These are phyloP conservation scores for Rhyacophila brunnea DNA, from an alignment of 1,140 invertebrate genomes.

Conservation along the genomic window DNA sequence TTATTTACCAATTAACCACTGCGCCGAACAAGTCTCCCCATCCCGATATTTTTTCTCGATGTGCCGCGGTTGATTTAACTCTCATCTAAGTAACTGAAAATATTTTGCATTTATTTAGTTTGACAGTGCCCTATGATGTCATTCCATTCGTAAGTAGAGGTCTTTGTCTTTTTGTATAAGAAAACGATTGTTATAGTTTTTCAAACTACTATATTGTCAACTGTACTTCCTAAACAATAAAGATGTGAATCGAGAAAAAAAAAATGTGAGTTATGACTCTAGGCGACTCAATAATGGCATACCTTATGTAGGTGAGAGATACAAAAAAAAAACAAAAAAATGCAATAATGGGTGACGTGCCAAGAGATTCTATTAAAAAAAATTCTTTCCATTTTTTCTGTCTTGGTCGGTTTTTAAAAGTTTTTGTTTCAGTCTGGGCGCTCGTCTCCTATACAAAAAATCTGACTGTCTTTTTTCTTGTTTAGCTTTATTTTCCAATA, in stretches of 20 bases:
- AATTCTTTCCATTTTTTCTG: no score
- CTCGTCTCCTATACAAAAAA: no score
- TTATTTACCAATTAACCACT: not conserved
- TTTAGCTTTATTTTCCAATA: no score
- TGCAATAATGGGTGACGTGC: no score
- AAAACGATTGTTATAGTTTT: not conserved
- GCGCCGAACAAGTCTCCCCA: not conserved
- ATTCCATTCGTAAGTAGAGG: conserved; percentile 33
- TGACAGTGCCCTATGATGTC: conserved; percentile 21
- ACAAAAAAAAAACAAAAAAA: no score
- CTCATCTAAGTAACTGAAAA: not conserved
- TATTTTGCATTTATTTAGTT: conserved; percentile 15
- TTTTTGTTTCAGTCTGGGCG: no score
- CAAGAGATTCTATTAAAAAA: no score
- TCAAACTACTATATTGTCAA: conserved; percentile 17
- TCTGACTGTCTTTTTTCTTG: no score
- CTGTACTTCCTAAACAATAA: conserved; percentile 25
- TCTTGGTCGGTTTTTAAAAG: no score
- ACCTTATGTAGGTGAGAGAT: no score
- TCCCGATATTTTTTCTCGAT: not conserved
- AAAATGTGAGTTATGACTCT: no score
- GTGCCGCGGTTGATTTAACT: not conserved
- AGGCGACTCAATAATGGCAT: no score
- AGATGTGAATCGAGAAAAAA: not conserved
- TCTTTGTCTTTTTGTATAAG: conserved; percentile 7